Percentiles rank a stretch among this genome's conserved stretches.
phyloP scores from a whole-genome alignment of 1,140 invertebrate genomes.

The Hypothenemus hampei region DNA sequence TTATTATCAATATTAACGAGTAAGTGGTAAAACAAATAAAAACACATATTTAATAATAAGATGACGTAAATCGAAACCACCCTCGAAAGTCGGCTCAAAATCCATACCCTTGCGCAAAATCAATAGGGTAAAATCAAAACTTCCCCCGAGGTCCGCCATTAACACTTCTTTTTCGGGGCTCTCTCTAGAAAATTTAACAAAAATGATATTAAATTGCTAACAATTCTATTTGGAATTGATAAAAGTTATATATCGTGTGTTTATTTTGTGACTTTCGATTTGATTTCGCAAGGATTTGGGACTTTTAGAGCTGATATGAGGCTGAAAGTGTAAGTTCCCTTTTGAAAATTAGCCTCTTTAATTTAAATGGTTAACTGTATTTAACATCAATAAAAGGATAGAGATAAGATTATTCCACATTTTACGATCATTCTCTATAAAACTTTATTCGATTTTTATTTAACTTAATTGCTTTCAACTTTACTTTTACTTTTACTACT shows the following conservation, averaged over 20 bases:
- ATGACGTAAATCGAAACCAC: not conserved
- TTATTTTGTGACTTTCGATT: not conserved
- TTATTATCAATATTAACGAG: not conserved
- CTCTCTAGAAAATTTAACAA: too few relatives aligned
- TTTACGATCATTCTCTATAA: too few relatives aligned
- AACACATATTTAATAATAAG: not conserved
- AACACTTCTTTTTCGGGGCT: not conserved
- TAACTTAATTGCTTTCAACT: too few relatives aligned
- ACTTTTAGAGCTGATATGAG: slow-evolving; percentile 11
- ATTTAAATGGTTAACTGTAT: too few relatives aligned
- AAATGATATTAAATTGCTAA: too few relatives aligned
- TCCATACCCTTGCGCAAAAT: slow-evolving; percentile 22
- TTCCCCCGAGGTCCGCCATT: slow-evolving; percentile 4
- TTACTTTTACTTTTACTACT: too few relatives aligned
- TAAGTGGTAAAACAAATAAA: not conserved
- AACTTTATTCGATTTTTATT: too few relatives aligned
- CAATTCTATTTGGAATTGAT: too few relatives aligned
- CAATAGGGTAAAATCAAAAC: slow-evolving; percentile 10
- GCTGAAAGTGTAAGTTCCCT: slow-evolving; percentile 13
- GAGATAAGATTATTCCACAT: too few relatives aligned
- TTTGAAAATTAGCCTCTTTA: not conserved
- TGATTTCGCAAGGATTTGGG: not conserved
- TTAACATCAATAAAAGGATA: too few relatives aligned
- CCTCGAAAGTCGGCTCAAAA: slow-evolving; percentile 6
- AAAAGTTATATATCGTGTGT: too few relatives aligned